Conservation (phyloP, 2,113 vertebrate genomes). For the Sciurus niger region DNA sequence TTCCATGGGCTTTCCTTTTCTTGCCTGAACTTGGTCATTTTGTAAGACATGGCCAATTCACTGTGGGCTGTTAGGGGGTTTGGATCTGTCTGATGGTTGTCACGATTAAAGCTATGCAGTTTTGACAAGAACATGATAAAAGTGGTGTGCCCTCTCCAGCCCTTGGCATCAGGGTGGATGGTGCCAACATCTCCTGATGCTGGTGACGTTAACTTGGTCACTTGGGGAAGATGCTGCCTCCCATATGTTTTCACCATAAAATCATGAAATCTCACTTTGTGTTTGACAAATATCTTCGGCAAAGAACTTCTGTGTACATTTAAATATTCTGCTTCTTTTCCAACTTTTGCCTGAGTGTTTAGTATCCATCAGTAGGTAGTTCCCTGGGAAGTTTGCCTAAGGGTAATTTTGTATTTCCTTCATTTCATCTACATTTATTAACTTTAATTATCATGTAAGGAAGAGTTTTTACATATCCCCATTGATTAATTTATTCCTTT, state of each 20-base stretch:
- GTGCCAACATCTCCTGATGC: not conserved
- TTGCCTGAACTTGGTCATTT: not conserved
- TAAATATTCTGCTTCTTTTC: not conserved
- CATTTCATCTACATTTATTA: not conserved
- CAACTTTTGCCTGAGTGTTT: not conserved
- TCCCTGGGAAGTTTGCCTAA: not conserved
- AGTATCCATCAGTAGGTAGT: not conserved
- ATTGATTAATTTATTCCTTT: slow-evolving; percentile 12
- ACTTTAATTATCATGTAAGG: slow-evolving; percentile 29
- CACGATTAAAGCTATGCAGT: not conserved
- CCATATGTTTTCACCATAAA: not conserved
- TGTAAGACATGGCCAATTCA: not conserved
- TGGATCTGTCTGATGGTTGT: not conserved
- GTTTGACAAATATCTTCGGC: not conserved
- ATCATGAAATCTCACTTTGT: not conserved
- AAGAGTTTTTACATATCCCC: not conserved
- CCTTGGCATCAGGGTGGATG: rapidly evolving
- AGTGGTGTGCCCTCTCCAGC: not conserved
- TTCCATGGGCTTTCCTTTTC: not conserved
- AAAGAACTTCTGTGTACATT: not conserved
- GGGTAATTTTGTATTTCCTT: not conserved
- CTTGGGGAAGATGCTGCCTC: not conserved
- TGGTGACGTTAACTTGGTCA: not conserved
- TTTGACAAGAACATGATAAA: not conserved
- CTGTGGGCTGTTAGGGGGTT: not conserved